phyloP scores from a whole-genome alignment of 2,797 vertebrate species.

The Smutsia temminckii region DNA sequence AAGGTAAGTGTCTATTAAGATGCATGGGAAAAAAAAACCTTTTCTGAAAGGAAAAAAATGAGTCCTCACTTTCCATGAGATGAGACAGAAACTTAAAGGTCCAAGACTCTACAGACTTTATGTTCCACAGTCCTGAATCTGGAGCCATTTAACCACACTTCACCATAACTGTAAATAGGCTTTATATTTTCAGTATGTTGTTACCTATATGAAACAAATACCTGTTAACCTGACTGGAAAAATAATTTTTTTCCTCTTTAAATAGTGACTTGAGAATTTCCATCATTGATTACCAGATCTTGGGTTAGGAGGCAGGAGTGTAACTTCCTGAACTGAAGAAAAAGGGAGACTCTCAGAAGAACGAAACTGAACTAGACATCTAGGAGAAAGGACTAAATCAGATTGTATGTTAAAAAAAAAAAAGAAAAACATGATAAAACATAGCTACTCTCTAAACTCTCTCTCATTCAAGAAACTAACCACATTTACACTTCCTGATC shows the following conservation, averaged over 20 bases:
- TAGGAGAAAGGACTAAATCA: background rate
- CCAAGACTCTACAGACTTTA: background rate
- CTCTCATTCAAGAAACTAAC: constrained; percentile 7
- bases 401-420: background rate
- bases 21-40: background rate
- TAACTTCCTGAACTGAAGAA: background rate
- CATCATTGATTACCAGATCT: background rate
- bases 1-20: background rate
- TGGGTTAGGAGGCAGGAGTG: background rate
- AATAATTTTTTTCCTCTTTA: background rate
- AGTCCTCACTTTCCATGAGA: background rate
- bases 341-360: constrained; percentile 14
- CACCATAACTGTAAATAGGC: background rate
- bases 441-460: background rate
- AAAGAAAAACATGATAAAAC: background rate
- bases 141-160: background rate
- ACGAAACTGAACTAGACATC: background rate
- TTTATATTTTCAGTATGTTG: background rate
- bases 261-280: background rate
- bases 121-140: background rate
- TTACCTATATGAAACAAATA: background rate
- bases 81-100: background rate
- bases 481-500: background rate
- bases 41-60: background rate
- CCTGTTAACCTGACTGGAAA: background rate